These are phyloP conservation scores for Prolemur simus DNA, from an alignment of 2,113 vertebrate species.

Conservation along the genomic window DNA sequence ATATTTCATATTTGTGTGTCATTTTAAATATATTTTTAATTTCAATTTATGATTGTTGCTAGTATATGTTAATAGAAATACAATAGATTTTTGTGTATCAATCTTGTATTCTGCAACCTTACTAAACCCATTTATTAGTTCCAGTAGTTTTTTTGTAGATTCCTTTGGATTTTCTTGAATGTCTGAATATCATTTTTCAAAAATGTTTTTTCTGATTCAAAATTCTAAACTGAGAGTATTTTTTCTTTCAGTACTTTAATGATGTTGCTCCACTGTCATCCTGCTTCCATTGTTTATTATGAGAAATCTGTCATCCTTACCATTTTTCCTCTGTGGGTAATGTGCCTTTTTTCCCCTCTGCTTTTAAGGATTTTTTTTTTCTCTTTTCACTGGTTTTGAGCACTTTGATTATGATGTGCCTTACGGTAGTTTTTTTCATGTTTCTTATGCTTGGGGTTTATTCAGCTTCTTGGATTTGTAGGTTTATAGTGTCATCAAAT, in stretches of 20 bases:
- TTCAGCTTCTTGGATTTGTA: neutral
- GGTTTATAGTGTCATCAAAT: neutral
- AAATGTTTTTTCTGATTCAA: constrained; percentile 29
- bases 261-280: neutral
- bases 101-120: neutral
- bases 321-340: neutral
- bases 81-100: neutral
- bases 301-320: neutral
- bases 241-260: constrained; percentile 12
- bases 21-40: constrained; percentile 19
- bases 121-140: neutral
- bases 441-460: constrained; percentile 16
- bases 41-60: constrained; percentile 34
- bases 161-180: neutral
- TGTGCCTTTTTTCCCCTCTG: neutral
- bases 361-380: neutral
- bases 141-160: neutral
- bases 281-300: neutral
- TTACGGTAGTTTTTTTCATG: neutral
- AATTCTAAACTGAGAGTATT: neutral
- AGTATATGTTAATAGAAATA: neutral
- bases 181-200: constrained; percentile 10
- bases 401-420: neutral
- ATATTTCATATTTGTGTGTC: constrained; percentile 33
- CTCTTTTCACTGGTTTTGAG: constrained; percentile 18